Evolutionary conservation across 1,140 invertebrate genomes (phyloP).

Genomic region (Scaptodrosophila lebanonensis): DNA sequence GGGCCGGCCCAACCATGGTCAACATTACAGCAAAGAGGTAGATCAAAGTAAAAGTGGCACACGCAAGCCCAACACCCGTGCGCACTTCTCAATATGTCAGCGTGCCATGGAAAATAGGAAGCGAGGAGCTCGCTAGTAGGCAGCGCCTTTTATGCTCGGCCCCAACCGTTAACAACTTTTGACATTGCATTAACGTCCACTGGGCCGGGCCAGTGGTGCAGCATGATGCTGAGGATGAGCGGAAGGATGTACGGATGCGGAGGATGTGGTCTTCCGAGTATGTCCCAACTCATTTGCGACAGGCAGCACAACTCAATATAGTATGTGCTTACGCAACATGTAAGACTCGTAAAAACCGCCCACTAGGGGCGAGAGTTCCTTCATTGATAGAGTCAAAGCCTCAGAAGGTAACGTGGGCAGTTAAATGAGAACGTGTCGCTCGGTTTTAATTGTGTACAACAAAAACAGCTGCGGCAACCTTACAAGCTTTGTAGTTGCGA

Average conservation of each 20-base stretch:
- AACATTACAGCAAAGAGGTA: conserved; percentile 41
- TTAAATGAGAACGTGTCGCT: conserved; percentile 52
- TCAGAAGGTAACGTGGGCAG: conserved; percentile 33
- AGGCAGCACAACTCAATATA: conserved; percentile 38
- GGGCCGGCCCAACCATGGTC: conserved; percentile 26
- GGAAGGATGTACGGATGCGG: too few species aligned
- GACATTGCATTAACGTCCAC: conserved; percentile 42
- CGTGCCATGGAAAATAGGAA: too few species aligned
- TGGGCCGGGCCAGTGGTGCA: conserved; percentile 13
- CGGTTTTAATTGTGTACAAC: conserved; percentile 47
- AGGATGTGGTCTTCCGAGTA: too few species aligned
- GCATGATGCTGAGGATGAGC: too few species aligned
- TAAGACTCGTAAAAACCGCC: conserved; percentile 36
- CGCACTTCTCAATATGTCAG: too few species aligned
- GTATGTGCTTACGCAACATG: conserved; percentile 34
- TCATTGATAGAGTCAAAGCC: conserved; percentile 10
- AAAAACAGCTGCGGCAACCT: conserved; percentile 5
- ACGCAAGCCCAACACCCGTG: neutral
- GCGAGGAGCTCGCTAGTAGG: too few species aligned
- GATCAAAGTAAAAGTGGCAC: conserved; percentile 52
- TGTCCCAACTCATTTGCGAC: conserved; percentile 40
- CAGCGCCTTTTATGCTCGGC: conserved; percentile 24
- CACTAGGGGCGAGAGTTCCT: too few species aligned
- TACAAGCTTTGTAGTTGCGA: neutral
- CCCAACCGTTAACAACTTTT: conserved; percentile 47